Conservation (phyloP, 2,888 invertebrate genomes). For the Eupeodes luniger region DNA sequence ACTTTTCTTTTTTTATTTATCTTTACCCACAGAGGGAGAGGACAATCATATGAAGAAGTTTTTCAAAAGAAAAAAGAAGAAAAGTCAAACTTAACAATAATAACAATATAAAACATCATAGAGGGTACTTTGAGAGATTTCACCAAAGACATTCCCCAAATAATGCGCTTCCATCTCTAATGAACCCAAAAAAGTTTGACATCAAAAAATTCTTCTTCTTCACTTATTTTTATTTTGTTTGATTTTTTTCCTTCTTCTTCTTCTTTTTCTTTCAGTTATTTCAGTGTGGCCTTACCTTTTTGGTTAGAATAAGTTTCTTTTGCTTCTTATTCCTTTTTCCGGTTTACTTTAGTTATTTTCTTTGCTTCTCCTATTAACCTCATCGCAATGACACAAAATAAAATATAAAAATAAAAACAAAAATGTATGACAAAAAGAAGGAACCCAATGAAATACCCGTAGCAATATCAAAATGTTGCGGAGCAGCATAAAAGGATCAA, state of each 20-base stretch:
- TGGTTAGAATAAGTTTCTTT: conserved; percentile 13
- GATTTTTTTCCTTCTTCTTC: neutral
- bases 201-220: conserved; percentile 49
- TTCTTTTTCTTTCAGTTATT: neutral
- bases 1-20: neutral
- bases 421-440: conserved; percentile 7
- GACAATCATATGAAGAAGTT: conserved; percentile 40
- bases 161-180: conserved; percentile 36
- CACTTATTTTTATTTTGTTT: neutral
- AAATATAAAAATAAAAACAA: conserved; percentile 12
- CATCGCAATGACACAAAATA: conserved; percentile 45
- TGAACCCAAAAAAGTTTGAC: conserved; percentile 53
- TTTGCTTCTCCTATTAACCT: conserved; percentile 53
- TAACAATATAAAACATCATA: conserved; percentile 63
- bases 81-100: conserved; percentile 57
- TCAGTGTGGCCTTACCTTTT: conserved; percentile 37
- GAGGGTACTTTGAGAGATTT: conserved; percentile 65
- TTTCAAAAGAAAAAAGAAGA: conserved; percentile 32
- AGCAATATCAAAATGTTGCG: conserved; percentile 71
- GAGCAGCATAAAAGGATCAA: conserved; percentile 84
- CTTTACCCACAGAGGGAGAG: neutral
- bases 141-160: conserved; percentile 58
- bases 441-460: conserved; percentile 65
- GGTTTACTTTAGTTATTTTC: conserved; percentile 50
- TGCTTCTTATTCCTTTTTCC: conserved; percentile 38